These are phyloP conservation scores for Oncorhynchus keta DNA, from an alignment of 2,113 vertebrate species.

Conservation along the genomic window DNA sequence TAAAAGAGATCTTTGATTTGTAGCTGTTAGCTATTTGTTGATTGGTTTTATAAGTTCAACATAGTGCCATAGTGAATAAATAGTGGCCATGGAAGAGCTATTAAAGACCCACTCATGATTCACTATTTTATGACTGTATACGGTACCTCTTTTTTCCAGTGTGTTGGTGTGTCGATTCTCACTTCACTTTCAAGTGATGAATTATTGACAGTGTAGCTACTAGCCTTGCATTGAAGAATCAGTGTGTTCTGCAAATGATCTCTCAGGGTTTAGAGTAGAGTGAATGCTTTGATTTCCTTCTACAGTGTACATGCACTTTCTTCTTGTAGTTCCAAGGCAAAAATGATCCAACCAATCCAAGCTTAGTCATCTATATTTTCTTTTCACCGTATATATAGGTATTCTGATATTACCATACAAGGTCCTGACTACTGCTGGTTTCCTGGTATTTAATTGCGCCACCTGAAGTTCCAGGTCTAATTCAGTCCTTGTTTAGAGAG, in stretches of 20 bases:
- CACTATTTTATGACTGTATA: background rate
- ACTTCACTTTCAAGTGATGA: background rate
- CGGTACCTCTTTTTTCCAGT: background rate
- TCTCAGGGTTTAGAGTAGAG: background rate
- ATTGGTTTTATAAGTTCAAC: background rate
- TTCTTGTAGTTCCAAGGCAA: background rate
- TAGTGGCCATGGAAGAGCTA: background rate
- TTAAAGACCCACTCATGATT: conserved; percentile 1
- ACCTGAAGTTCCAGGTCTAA: too few relatives aligned
- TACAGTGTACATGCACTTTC: background rate
- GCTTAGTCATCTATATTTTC: background rate
- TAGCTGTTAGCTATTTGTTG: background rate
- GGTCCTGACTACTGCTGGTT: too few relatives aligned
- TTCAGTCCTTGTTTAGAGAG: too few relatives aligned
- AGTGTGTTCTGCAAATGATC: background rate
- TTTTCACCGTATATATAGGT: too few relatives aligned
- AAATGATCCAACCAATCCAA: background rate
- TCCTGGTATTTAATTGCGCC: too few relatives aligned
- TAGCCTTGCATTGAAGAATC: background rate
- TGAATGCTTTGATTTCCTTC: background rate
- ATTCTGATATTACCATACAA: too few relatives aligned
- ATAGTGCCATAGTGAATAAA: background rate
- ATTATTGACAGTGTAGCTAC: background rate
- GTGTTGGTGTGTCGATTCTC: background rate
- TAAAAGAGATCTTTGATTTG: background rate